Conservation (phyloP, 2,797 vertebrate genomes). For the Decapterus maruadsi region DNA sequence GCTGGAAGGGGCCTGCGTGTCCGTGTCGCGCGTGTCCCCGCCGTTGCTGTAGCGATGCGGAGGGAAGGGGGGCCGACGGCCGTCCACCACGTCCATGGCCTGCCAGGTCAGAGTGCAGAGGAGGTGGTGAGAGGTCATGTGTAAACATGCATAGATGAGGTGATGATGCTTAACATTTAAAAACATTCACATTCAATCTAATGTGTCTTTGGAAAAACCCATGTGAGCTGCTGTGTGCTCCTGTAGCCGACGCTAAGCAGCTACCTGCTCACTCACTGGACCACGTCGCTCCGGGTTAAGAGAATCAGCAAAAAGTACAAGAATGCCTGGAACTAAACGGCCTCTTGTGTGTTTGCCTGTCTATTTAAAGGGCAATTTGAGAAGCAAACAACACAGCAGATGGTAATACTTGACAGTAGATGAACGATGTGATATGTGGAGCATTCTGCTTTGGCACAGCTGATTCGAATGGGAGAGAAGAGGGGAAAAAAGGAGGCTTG, state of each 20-base stretch:
- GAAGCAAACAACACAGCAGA: conserved; percentile 53
- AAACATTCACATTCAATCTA: conserved; percentile 5
- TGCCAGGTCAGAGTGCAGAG: conserved; percentile 72
- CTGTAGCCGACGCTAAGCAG: background rate
- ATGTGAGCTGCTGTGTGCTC: background rate
- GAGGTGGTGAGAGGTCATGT: conserved; percentile 10
- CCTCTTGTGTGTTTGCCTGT: conserved; percentile 37
- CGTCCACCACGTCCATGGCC: conserved; percentile 92
- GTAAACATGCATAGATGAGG: background rate
- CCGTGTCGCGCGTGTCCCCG: conserved; percentile 90
- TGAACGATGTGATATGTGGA: conserved; percentile 47
- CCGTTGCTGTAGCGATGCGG: conserved; percentile 88
- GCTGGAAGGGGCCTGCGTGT: conserved; percentile 94
- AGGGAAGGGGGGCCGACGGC: conserved; percentile 92
- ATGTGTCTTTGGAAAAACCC: conserved; percentile 1
- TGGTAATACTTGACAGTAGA: conserved; percentile 45
- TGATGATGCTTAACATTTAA: background rate
- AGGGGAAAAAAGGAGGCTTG: conserved; percentile 8
- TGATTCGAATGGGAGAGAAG: conserved; percentile 31
- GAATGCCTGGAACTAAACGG: conserved; percentile 3
- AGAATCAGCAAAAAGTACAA: conserved; percentile 18
- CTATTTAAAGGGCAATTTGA: conserved; percentile 48
- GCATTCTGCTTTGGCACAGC: conserved; percentile 39
- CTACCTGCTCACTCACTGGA: background rate
- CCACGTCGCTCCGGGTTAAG: background rate